These are phyloP conservation scores for Verasper variegatus DNA, from an alignment of 2,113 vertebrate genomes.

Conservation along the genomic window DNA sequence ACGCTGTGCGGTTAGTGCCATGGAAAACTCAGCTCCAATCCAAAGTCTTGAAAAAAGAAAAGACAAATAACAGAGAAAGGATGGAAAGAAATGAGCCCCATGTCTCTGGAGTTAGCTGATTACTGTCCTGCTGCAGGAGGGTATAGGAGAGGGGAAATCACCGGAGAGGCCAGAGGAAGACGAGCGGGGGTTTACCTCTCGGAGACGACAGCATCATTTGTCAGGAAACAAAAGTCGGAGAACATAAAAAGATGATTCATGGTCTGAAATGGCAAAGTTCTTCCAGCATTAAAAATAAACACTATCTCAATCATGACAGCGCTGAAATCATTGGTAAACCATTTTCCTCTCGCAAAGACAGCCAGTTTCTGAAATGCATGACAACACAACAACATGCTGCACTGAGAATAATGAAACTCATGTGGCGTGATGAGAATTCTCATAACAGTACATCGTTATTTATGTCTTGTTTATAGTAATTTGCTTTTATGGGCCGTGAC, in stretches of 20 bases:
- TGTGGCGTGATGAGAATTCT: background rate
- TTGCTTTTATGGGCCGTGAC: background rate
- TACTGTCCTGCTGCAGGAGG: conserved; percentile 19
- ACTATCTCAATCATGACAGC: conserved; percentile 18
- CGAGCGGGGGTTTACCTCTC: background rate
- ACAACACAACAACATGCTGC: background rate
- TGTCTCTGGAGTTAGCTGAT: conserved; percentile 33
- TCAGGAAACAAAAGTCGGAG: background rate
- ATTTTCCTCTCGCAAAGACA: conserved; percentile 18
- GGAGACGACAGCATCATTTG: conserved; percentile 18
- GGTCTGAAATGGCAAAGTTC: conserved; percentile 7
- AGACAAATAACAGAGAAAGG: conserved; percentile 3
- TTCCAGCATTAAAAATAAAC: conserved; percentile 46
- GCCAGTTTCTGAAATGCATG: background rate
- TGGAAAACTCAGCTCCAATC: conserved; percentile 44
- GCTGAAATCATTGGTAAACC: conserved; percentile 18
- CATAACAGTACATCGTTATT: conserved; percentile 5
- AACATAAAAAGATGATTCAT: conserved; percentile 31
- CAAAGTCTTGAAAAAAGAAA: conserved; percentile 21
- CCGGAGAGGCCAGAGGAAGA: background rate
- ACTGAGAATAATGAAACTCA: conserved; percentile 17
- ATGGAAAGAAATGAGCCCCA: conserved; percentile 45
- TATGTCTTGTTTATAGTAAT: conserved; percentile 16
- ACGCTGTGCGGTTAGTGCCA: conserved; percentile 8
- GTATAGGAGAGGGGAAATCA: background rate